Evolutionary conservation across 1,140 invertebrate genomes (phyloP), one percentile per base, ranked within the genome.

Genomic region (Zaprionus ornatus): DNA sequence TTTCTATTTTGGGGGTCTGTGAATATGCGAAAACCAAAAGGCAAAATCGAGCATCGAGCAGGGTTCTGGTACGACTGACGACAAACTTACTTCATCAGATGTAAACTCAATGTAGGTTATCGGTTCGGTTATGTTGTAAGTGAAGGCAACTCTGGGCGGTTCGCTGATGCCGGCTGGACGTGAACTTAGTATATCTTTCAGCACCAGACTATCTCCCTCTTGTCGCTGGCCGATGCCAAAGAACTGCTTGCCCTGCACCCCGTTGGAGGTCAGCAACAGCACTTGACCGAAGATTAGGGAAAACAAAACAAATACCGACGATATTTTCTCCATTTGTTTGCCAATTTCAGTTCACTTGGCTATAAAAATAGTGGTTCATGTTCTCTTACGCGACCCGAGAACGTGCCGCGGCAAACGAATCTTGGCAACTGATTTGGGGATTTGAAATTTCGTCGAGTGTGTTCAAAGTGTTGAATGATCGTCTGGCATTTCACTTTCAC

Each of bases 81-180:
- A 32, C 19, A 70, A 63, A 87, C 91, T 92, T 64, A 92, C 91
- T 74, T 91, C 82, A 29, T 92, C 82, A 1, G 91, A 90, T 9
- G 64, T 12, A 10, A 92, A 87, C 74, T 91, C 76, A 25, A 92
- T 77, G 29, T 75, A 90, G 27, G 84, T 92, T 35, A 92, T 92
- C 12, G 91, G 84, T 32, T 92, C 84, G 13, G 13, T 45, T 17
- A 92, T 71, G 17, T 82, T 80, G 56, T 92, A 92, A 5, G 74
- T 86, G 48, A 92, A 92, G 21, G 48, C 29, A 54, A 92, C 80
- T 12, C 57, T 73, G 7, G 84, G 76, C 25, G 77, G 60, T 12
- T 92, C 72, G n/a, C 45, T 73, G 21, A 29, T 35, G 7, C 65
- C 48, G 25, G 70, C 77, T 2, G 77, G 79, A 62, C 82, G 84